Conservation (phyloP, 2,797 vertebrate species). For the Oophaga sylvatica region DNA sequence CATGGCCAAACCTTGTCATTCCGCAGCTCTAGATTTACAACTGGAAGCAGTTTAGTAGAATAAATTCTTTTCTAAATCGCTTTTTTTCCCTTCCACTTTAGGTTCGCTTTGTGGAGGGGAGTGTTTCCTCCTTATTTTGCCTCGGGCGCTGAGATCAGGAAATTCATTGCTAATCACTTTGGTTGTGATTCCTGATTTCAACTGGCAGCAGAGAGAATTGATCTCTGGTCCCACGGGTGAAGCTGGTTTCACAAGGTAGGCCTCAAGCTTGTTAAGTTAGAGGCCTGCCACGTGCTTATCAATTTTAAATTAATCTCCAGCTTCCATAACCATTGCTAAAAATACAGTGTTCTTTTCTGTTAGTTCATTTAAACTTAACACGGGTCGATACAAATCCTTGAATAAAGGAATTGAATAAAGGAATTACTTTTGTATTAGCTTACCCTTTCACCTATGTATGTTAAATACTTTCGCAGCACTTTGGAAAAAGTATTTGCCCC, state of each 20-base stretch:
- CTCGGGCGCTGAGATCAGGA: slow-evolving; percentile 73
- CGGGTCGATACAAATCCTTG: slow-evolving; percentile 7
- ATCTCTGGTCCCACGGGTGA: slow-evolving; percentile 74
- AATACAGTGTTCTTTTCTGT: slow-evolving; percentile 73
- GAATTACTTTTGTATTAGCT: slow-evolving; percentile 11
- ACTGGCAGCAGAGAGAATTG: slow-evolving; percentile 80
- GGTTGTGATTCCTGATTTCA: slow-evolving; percentile 83
- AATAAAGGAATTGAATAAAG: slow-evolving; percentile 22
- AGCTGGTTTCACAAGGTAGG: slow-evolving; percentile 71
- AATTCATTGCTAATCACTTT: slow-evolving; percentile 79
- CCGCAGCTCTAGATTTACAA: slow-evolving; percentile 44
- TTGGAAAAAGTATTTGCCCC: background rate
- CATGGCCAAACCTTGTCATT: slow-evolving; percentile 25
- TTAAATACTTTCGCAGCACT: background rate
- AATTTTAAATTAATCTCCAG: slow-evolving; percentile 80
- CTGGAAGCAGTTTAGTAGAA: slow-evolving; percentile 62
- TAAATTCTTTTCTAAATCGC: slow-evolving; percentile 51
- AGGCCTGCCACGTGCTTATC: slow-evolving; percentile 74
- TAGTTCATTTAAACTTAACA: slow-evolving; percentile 66
- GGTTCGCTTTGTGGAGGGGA: slow-evolving; percentile 67
- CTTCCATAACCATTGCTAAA: slow-evolving; percentile 77
- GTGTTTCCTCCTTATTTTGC: slow-evolving; percentile 66
- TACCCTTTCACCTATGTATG: background rate
- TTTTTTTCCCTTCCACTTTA: slow-evolving; percentile 62
- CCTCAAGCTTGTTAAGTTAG: slow-evolving; percentile 77